These are phyloP conservation scores for Cepaea nemoralis DNA, from an alignment of 1,140 invertebrate species.

Conservation along the genomic window DNA sequence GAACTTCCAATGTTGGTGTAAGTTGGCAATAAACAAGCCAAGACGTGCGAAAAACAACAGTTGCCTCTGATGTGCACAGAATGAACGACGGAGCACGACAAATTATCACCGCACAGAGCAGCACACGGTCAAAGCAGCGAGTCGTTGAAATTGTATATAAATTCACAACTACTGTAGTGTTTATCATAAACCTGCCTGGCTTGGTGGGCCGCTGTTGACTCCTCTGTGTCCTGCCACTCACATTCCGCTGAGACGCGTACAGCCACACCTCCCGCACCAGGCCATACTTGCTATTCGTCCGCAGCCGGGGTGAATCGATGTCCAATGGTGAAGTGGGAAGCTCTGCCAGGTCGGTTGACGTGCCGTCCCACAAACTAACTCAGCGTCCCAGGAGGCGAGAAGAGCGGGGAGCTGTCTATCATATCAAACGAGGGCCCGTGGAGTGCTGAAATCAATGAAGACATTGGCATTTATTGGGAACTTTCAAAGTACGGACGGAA, in stretches of 20 bases:
- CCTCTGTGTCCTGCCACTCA: not conserved
- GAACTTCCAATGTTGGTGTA: not conserved
- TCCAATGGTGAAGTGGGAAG: constrained; percentile 4
- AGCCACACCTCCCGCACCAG: not conserved
- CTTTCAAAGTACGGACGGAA: too few relatives aligned
- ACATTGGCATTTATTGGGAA: not conserved
- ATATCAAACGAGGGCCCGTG: not conserved
- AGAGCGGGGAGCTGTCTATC: not conserved
- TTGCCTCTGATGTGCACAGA: not conserved
- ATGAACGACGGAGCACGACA: not conserved
- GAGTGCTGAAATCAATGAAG: constrained; percentile 10
- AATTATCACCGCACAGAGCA: constrained; percentile 1
- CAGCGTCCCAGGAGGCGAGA: constrained; percentile 1
- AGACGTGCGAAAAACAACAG: constrained; percentile 20
- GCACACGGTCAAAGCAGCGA: constrained; percentile 13
- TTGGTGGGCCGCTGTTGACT: not conserved
- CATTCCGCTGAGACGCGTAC: not conserved
- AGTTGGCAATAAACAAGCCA: constrained; percentile 17
- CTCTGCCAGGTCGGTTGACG: not conserved
- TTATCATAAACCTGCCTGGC: constrained; percentile 28
- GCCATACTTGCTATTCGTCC: not conserved
- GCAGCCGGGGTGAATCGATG: not conserved
- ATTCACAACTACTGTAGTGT: constrained; percentile 14
- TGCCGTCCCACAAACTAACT: not conserved
- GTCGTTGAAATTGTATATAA: constrained; percentile 24